Evolutionary conservation across 2,888 invertebrate species (phyloP).

Genomic region (Antheraea yamamai): DNA sequence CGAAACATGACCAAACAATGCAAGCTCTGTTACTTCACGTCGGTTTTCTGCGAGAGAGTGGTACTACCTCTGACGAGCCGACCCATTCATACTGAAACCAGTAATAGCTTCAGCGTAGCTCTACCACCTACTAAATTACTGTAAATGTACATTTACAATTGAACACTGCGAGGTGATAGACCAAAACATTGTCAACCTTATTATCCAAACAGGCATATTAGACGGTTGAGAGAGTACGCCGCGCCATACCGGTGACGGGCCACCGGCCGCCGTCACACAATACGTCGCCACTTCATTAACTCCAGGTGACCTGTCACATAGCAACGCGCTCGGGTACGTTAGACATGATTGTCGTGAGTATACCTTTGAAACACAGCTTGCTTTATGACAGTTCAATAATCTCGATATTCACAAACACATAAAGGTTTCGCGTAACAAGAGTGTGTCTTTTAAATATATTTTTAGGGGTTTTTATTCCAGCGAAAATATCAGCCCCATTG

Average conservation of each 20-base stretch:
- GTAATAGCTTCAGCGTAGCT: too few relatives aligned
- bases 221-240: slow-evolving; percentile 3
- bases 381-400: not conserved
- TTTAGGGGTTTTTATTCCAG: too few relatives aligned
- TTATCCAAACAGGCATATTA: not conserved
- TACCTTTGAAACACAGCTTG: not conserved
- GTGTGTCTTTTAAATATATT: too few relatives aligned
- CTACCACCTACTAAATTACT: too few relatives aligned
- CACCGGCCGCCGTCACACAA: slow-evolving; percentile 14
- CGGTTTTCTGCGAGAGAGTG: too few relatives aligned
- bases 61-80: too few relatives aligned
- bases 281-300: slow-evolving; percentile 30
- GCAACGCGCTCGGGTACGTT: slow-evolving; percentile 28
- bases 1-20: too few relatives aligned
- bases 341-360: slow-evolving; percentile 12
- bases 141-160: not conserved
- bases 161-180: not conserved
- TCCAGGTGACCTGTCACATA: slow-evolving; percentile 30
- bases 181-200: slow-evolving; percentile 3
- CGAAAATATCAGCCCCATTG: too few relatives aligned
- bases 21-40: too few relatives aligned
- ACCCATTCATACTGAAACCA: too few relatives aligned
- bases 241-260: slow-evolving; percentile 3
- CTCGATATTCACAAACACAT: not conserved
- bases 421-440: not conserved